A percentile compares a stretch with the other conserved stretches of the same genome.
These are phyloP conservation scores for Tragelaphus oryx DNA, from an alignment of 2,797 vertebrate genomes.

Conservation along the genomic window DNA sequence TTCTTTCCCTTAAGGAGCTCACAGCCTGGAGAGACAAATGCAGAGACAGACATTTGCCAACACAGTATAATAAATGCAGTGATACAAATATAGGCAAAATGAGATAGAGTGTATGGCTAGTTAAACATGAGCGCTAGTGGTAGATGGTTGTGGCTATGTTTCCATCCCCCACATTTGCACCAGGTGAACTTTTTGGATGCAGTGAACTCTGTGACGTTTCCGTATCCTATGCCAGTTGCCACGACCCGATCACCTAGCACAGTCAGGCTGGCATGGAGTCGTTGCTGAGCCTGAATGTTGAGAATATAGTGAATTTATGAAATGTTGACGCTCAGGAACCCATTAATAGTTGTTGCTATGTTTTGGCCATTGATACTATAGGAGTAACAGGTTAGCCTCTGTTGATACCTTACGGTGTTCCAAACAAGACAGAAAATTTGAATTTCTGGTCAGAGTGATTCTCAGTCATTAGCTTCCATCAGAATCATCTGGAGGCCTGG, in stretches of 20 bases:
- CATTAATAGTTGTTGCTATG: conserved; percentile 67
- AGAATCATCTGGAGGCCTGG: background rate
- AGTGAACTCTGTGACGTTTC: background rate
- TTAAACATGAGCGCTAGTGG: background rate
- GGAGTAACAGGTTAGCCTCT: background rate
- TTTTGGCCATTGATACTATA: fast-evolving
- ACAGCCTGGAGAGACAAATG: background rate
- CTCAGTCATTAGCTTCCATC: background rate
- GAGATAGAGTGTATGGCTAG: background rate
- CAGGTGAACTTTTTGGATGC: background rate
- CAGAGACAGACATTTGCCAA: background rate
- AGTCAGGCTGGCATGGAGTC: background rate
- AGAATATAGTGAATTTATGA: background rate
- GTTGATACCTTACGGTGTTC: background rate
- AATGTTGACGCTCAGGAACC: conserved; percentile 53
- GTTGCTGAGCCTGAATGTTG: conserved; percentile 17
- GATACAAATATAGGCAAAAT: background rate
- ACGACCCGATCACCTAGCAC: fast-evolving
- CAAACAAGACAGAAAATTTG: background rate
- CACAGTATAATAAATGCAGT: conserved; percentile 59
- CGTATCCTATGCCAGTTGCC: background rate
- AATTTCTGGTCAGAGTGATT: background rate
- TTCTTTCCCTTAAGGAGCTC: background rate
- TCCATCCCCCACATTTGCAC: too few species aligned
- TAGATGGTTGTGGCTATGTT: too few species aligned